phyloP scores from a whole-genome alignment of 2,888 invertebrate genomes.

The Lasiommata megera region DNA sequence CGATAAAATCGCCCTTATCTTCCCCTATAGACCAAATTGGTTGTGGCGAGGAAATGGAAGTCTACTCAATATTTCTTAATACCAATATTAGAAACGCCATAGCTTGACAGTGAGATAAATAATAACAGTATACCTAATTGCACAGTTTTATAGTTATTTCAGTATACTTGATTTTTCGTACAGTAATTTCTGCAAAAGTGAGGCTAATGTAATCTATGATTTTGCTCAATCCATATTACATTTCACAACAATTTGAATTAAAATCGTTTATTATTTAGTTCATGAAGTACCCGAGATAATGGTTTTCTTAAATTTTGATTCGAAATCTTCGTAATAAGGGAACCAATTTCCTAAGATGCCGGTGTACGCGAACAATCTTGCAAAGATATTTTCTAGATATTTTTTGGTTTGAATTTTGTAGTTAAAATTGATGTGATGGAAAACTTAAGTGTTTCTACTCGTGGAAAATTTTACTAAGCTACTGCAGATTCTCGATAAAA shows the following conservation, averaged over 20 bases:
- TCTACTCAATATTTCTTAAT: neutral
- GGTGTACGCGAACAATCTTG: neutral
- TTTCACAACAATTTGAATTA: neutral
- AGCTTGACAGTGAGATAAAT: neutral
- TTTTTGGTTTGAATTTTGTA: no score
- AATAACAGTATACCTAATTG: neutral
- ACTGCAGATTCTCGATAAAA: conserved; percentile 5
- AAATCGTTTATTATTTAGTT: neutral
- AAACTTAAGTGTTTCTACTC: conserved; percentile 8
- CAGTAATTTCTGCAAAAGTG: no score
- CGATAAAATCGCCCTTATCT: conserved; percentile 10
- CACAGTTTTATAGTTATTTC: no score
- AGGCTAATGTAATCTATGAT: neutral
- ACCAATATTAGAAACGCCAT: neutral
- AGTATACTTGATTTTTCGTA: no score
- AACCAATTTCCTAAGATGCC: neutral
- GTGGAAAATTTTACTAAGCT: neutral
- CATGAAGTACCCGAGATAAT: neutral
- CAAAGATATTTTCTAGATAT: neutral
- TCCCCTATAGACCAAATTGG: neutral
- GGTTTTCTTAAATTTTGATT: neutral
- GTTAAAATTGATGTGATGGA: neutral
- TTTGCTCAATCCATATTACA: neutral
- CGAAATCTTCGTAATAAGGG: neutral
- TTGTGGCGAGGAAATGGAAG: neutral